These are phyloP conservation scores for Luscinia luscinia DNA, from an alignment of 2,797 vertebrate species.

Conservation along the genomic window DNA sequence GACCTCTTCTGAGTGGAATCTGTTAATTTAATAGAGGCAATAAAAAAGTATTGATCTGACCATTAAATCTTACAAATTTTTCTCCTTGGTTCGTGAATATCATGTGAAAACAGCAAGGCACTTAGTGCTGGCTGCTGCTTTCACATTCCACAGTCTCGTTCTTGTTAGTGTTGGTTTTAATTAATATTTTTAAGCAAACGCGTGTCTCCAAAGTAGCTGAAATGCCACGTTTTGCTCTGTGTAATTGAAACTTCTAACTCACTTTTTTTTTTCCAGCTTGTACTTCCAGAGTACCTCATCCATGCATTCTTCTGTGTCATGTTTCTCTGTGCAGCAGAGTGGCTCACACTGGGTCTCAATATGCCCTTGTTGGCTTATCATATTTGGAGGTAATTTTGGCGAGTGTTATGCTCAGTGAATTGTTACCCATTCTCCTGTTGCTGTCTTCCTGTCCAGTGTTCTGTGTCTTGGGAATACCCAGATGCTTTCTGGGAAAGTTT, in stretches of 20 bases:
- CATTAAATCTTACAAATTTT: background rate
- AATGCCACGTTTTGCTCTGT: background rate
- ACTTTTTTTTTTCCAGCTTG: slow-evolving; percentile 85
- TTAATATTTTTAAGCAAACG: background rate
- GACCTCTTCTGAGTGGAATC: slow-evolving; percentile 15
- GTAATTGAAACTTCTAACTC: background rate
- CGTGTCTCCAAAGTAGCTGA: background rate
- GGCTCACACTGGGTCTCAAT: slow-evolving; percentile 97
- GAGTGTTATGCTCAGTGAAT: background rate
- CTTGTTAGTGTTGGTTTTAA: background rate
- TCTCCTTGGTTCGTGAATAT: background rate
- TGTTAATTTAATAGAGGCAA: background rate
- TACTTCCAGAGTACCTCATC: slow-evolving; percentile 99
- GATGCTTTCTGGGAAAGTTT: background rate
- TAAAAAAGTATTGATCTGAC: background rate
- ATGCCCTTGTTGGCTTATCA: slow-evolving; percentile 97
- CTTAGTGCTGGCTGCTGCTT: background rate
- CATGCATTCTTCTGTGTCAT: slow-evolving; percentile 99
- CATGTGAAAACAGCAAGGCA: slow-evolving; percentile 26
- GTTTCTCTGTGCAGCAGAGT: slow-evolving; percentile 98
- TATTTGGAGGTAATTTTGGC: slow-evolving; percentile 90
- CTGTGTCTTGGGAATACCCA: background rate
- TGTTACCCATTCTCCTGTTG: background rate
- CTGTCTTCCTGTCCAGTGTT: background rate
- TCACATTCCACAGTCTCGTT: background rate